Percentiles rank a stretch among this genome's conserved stretches.
These are phyloP conservation scores for Pomacea maculata DNA, from an alignment of 1,140 invertebrate species.

Conservation along the genomic window DNA sequence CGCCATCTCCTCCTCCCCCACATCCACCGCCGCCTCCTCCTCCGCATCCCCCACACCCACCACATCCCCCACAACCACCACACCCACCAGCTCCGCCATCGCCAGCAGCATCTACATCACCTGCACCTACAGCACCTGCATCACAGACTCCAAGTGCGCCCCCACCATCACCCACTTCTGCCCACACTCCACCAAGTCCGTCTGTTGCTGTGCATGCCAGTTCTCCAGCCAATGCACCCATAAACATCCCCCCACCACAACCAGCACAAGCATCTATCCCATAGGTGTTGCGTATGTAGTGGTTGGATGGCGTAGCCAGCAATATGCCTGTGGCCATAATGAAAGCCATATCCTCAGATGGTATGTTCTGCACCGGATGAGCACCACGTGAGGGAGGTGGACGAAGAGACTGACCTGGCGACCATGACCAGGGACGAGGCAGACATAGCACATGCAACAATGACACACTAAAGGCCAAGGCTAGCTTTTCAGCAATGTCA, in stretches of 20 bases:
- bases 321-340: constrained; percentile 56
- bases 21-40: constrained; percentile 26
- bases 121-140: constrained; percentile 27
- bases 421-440: constrained; percentile 47
- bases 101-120: constrained; percentile 28
- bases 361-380: constrained; percentile 29
- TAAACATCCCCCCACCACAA: constrained; percentile 33
- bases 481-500: constrained; percentile 54
- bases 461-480: constrained; percentile 51
- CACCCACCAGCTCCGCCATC: constrained; percentile 25
- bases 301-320: constrained; percentile 57
- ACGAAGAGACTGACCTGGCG: constrained; percentile 38
- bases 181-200: constrained; percentile 29
- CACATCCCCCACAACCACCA: constrained; percentile 23
- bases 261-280: constrained; percentile 40
- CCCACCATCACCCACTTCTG: constrained; percentile 26
- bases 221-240: constrained; percentile 21
- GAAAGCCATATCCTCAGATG: constrained; percentile 52
- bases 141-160: constrained; percentile 35
- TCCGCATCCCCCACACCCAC: constrained; percentile 34
- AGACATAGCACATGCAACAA: constrained; percentile 60
- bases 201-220: constrained; percentile 26
- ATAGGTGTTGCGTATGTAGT: constrained; percentile 42
- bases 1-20: background rate
- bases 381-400: constrained; percentile 17